Conservation (phyloP, 2,797 vertebrate genomes). For the Sebastes cheni region DNA sequence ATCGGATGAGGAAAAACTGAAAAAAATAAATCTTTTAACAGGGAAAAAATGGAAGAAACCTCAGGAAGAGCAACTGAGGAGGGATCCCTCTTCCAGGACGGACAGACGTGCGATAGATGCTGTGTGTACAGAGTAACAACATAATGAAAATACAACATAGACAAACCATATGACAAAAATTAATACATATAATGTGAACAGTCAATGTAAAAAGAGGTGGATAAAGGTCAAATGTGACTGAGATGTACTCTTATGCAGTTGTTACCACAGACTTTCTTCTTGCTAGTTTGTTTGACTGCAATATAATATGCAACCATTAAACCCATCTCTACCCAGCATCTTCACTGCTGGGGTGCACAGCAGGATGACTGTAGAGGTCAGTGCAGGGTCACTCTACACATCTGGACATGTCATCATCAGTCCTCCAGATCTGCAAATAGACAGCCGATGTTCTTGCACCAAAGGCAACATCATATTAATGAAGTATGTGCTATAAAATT, state of each 20-base stretch:
- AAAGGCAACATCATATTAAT: neutral
- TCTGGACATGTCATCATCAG: slow-evolving; percentile 84
- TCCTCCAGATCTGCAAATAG: slow-evolving; percentile 57
- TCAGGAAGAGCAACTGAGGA: too few relatives aligned
- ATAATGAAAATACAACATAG: too few relatives aligned
- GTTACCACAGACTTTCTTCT: neutral
- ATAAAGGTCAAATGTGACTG: neutral
- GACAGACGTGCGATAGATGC: too few relatives aligned
- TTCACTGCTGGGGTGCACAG: slow-evolving; percentile 45
- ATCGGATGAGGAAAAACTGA: too few relatives aligned
- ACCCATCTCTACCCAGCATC: slow-evolving; percentile 30
- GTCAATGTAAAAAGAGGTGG: neutral
- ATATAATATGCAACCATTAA: slow-evolving; percentile 38
- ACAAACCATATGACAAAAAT: too few relatives aligned
- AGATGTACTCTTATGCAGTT: neutral
- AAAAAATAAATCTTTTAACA: too few relatives aligned
- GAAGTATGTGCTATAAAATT: slow-evolving; percentile 4
- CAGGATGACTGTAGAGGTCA: slow-evolving; percentile 66
- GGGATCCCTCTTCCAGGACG: too few relatives aligned
- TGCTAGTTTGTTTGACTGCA: neutral
- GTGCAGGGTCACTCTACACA: slow-evolving; percentile 70
- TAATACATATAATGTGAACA: too few relatives aligned
- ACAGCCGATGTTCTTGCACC: slow-evolving; percentile 31
- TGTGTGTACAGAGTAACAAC: too few relatives aligned
- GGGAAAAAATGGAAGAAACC: too few relatives aligned